Percentiles rank a stretch among this genome's conserved stretches.
phyloP scores from a whole-genome alignment of 2,113 vertebrate genomes.

The Poeciliopsis occidentalis region DNA sequence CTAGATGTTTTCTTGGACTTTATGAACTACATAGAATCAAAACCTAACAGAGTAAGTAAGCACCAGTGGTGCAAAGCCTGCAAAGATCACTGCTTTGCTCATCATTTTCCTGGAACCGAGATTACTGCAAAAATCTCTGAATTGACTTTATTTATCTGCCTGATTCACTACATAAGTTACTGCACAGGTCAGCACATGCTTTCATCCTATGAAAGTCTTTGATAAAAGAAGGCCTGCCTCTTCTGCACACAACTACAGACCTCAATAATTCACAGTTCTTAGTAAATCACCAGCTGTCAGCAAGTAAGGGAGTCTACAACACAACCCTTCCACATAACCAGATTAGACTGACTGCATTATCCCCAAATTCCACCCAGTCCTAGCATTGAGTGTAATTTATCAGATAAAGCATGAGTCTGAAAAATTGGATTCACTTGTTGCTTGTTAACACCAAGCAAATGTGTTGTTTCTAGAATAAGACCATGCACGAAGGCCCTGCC shows the following conservation, averaged over 20 bases:
- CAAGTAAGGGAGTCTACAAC: background rate
- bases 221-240: background rate
- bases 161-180: background rate
- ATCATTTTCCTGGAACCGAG: background rate
- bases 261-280: slow-evolving; percentile 17
- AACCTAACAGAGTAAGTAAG: background rate
- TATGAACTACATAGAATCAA: background rate
- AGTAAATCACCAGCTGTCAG: slow-evolving; percentile 13
- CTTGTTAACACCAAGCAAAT: slow-evolving; percentile 74
- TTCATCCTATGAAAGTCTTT: background rate
- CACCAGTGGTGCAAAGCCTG: background rate
- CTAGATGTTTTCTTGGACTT: background rate
- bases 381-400: slow-evolving; percentile 15
- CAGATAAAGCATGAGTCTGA: background rate
- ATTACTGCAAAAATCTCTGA: background rate
- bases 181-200: background rate
- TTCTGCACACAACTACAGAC: background rate
- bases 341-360: slow-evolving; percentile 19
- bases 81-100: background rate
- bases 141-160: background rate
- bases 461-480: slow-evolving; percentile 23
- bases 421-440: slow-evolving; percentile 26
- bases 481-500: slow-evolving; percentile 43
- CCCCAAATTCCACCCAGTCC: slow-evolving; percentile 27
- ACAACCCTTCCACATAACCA: slow-evolving; percentile 11